Base-by-base conservation (phyloP, 2,888 invertebrate species). In the Drosophila putrida region DNA sequence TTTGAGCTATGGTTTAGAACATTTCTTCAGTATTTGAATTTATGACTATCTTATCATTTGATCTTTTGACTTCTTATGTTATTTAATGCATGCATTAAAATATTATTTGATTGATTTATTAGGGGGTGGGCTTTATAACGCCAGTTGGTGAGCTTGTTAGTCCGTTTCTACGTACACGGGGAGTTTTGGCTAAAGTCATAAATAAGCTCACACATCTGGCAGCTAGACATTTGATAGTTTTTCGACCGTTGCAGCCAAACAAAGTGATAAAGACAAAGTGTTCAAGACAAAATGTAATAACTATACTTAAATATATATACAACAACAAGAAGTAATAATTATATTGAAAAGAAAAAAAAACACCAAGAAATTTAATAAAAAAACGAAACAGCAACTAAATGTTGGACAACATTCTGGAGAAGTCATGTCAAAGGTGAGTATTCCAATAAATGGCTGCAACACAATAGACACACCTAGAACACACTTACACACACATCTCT, bases 201-300 rank as follows among this genome's bases (percentile, higher is more conserved):
- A 33, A 35, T 57, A 46, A 46, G 49, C 43, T 15, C 31, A 38
- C 27, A 50, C 50, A 49, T n/a, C 46, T 46, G 35, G 44, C 55
- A 64, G 65, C 61, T 64, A 78, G 78, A 86, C 81, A 75, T 81
- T 82, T 79, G 73, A 73, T 71, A 73, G 70, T 67, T 70, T 70
- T 79, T 46, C 69, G 49, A 59, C 39, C 36, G 57, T 82, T 88
- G 82, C 80, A 83, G 82, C 80, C 82, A 82, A 78, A 43, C 71
- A 72, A 82, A 83, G 83, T 83, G 83, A 83, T 83, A 83, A 88
- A 83, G 83, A 85, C 88, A 88, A 88, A 85, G 83, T 83, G 83
- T 83, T 83, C 83, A 83, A 82, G 86, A 77, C 64, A 80, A 85
- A 83, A 88, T 85, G 77, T 85, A 78, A 84, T 82, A 88, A 73